These are phyloP conservation scores for Geophilus truncorum DNA, from an alignment of 2,888 invertebrate genomes.

Conservation along the genomic window DNA sequence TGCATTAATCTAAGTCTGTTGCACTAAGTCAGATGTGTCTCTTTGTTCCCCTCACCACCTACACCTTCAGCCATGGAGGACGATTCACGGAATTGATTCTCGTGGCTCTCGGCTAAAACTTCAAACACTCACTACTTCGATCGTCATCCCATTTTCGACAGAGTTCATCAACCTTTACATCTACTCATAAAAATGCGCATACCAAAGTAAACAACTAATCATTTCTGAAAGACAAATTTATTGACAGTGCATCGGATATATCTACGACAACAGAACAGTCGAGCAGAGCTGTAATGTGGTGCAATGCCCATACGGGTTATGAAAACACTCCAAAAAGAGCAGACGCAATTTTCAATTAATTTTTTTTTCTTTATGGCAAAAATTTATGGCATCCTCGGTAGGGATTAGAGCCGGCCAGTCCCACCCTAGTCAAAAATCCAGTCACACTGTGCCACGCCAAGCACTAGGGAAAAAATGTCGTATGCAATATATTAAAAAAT, in stretches of 20 bases:
- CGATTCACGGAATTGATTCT: no score
- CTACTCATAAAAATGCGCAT: not conserved
- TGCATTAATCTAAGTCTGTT: no score
- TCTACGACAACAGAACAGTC: constrained; percentile 28
- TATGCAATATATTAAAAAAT: constrained; percentile 3
- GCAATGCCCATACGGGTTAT: not conserved
- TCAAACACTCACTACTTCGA: no score
- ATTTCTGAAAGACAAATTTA: constrained; percentile 32
- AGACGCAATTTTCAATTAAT: not conserved
- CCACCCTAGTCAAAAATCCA: constrained; percentile 8
- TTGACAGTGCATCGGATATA: constrained; percentile 31
- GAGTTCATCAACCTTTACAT: not conserved
- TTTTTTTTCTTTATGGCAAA: not conserved
- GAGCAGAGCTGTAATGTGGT: not conserved
- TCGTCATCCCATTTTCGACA: no score
- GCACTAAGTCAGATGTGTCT: no score
- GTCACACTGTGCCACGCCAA: constrained; percentile 28
- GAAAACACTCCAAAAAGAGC: constrained; percentile 11
- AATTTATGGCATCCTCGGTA: not conserved
- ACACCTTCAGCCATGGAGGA: no score
- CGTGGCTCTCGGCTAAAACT: no score
- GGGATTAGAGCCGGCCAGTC: constrained; percentile 25
- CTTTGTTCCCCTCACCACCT: no score
- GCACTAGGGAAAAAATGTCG: constrained; percentile 5
- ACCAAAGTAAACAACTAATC: not conserved